Evolutionary conservation across 30 jellyfish, hydroid and myxozoan genomes (phyloP).

Genomic region (Aurelia aurita): DNA sequence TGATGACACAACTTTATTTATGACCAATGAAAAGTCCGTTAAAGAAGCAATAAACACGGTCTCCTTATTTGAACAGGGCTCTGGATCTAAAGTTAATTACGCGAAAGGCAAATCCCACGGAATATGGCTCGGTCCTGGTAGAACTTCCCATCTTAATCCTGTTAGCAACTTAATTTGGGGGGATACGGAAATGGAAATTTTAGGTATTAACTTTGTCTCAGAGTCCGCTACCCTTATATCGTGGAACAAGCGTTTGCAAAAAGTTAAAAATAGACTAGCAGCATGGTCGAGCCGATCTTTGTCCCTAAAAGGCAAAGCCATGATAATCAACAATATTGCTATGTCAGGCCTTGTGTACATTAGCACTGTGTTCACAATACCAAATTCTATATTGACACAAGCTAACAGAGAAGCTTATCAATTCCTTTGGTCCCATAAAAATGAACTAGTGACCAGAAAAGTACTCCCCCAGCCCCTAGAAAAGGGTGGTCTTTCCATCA

Average conservation of each 20-base stretch:
- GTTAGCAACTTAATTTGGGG: too few relatives aligned
- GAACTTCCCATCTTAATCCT: too few relatives aligned
- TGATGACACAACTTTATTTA: constrained; percentile 50
- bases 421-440: constrained; percentile 13
- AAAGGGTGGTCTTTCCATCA: neutral
- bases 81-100: constrained; percentile 20
- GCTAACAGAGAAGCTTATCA: too few relatives aligned
- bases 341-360: constrained; percentile 7
- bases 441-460: constrained; percentile 23
- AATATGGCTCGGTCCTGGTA: too few relatives aligned
- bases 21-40: too few relatives aligned
- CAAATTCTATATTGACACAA: too few relatives aligned
- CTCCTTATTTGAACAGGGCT: neutral
- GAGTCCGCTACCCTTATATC: too few relatives aligned
- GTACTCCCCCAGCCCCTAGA: neutral
- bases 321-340: constrained; percentile 19
- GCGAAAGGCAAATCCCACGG: constrained; percentile 6
- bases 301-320: too few relatives aligned
- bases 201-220: too few relatives aligned
- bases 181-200: too few relatives aligned
- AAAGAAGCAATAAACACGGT: constrained; percentile 8
- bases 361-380: neutral
- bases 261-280: neutral
- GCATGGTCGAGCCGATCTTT: constrained; percentile 13
- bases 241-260: neutral